phyloP scores from a whole-genome alignment of 2,113 vertebrate species.

The Vimba vimba region DNA sequence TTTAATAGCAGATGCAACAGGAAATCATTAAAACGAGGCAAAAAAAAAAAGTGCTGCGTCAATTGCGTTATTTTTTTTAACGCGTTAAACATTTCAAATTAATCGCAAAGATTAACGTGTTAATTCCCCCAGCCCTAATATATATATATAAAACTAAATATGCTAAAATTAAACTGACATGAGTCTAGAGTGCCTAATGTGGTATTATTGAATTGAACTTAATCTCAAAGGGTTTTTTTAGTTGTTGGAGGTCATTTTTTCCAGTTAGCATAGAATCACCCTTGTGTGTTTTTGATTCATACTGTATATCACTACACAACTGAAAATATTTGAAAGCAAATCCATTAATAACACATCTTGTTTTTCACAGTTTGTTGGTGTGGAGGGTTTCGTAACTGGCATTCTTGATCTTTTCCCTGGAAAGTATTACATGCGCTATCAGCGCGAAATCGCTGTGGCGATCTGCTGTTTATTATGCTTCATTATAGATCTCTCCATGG shows the following conservation, averaged over 20 bases:
- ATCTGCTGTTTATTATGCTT: conserved; percentile 78
- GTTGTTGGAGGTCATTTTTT: neutral
- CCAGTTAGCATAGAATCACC: neutral
- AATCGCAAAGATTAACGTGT: too few species aligned
- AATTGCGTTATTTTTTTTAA: too few species aligned
- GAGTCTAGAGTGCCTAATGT: neutral
- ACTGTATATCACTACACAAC: neutral
- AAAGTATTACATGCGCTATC: conserved; percentile 72
- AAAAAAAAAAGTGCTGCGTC: too few species aligned
- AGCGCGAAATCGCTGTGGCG: conserved; percentile 77
- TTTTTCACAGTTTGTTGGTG: conserved; percentile 78
- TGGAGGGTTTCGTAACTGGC: conserved; percentile 83
- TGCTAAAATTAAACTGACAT: too few species aligned
- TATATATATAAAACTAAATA: too few species aligned
- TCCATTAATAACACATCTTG: neutral
- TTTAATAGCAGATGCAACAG: too few species aligned
- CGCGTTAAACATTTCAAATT: too few species aligned
- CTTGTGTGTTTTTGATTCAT: neutral
- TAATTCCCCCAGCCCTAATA: too few species aligned
- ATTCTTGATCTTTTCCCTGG: conserved; percentile 80
- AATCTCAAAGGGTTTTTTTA: neutral
- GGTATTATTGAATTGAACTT: neutral
- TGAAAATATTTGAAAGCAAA: neutral
- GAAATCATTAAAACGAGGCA: too few species aligned
- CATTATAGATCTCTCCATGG: conserved; percentile 83